Evolutionary conservation across 2,113 vertebrate genomes (phyloP).

Genomic region (Nycticorax nycticorax): DNA sequence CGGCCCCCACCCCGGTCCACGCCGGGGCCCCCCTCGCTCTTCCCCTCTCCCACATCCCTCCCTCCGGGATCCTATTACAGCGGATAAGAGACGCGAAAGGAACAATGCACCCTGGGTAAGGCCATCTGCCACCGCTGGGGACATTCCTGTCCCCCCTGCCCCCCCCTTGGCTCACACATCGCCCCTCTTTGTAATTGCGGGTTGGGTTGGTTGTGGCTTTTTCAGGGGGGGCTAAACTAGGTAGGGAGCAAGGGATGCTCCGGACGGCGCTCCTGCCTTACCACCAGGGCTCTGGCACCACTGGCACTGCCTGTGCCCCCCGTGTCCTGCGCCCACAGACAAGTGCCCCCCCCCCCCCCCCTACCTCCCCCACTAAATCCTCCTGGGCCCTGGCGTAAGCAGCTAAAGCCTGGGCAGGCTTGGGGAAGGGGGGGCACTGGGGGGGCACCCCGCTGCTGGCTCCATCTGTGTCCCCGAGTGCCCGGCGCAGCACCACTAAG

Average conservation of each 20-base stretch:
- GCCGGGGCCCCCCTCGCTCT: constrained; percentile 70
- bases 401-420: constrained; percentile 44
- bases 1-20: constrained; percentile 63
- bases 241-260: neutral
- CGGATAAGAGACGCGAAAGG: constrained; percentile 73
- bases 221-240: neutral
- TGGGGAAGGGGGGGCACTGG: neutral
- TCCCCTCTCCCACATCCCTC: constrained; percentile 63
- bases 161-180: constrained; percentile 20
- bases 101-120: constrained; percentile 75
- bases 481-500: neutral
- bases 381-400: constrained; percentile 45
- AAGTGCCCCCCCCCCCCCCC: neutral
- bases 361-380: constrained; percentile 34
- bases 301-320: neutral
- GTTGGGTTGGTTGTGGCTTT: too few species aligned
- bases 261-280: neutral
- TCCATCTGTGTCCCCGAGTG: neutral
- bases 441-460: neutral
- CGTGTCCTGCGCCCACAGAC: neutral
- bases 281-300: neutral
- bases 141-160: constrained; percentile 31
- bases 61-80: constrained; percentile 81
- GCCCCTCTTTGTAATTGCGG: constrained; percentile 27
- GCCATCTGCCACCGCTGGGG: constrained; percentile 73